A percentile compares a stretch with the other conserved stretches of the same genome.
Evolutionary conservation across 2,113 vertebrate species (phyloP).

Genomic region (Megaleporinus macrocephalus): DNA sequence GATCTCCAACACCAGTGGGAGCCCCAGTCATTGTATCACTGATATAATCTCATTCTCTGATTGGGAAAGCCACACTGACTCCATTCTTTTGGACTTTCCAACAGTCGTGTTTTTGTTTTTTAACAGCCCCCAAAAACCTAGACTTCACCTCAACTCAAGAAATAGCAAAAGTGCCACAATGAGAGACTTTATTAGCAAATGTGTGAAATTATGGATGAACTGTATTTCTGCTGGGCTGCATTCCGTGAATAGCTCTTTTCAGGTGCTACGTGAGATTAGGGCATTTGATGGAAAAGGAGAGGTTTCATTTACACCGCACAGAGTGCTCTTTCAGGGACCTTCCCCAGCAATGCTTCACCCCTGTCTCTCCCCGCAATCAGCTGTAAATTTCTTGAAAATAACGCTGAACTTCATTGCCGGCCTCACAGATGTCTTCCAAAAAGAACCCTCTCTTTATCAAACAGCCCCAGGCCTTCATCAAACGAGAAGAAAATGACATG

Average conservation of each 20-base stretch:
- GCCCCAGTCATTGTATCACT: neutral
- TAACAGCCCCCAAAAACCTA: neutral
- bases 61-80: constrained; percentile 10
- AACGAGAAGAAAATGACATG: neutral
- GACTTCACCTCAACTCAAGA: neutral
- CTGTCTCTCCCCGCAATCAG: constrained; percentile 47
- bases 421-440: neutral
- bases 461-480: neutral
- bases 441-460: neutral
- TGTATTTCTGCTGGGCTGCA: constrained; percentile 43
- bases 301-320: constrained; percentile 61
- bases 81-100: constrained; percentile 4
- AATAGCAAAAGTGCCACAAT: neutral
- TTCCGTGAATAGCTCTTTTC: constrained; percentile 60
- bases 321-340: constrained; percentile 54
- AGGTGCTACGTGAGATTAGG: constrained; percentile 52
- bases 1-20: neutral
- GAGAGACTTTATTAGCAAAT: constrained; percentile 39
- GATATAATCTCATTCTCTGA: neutral
- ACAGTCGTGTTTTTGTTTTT: neutral
- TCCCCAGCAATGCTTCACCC: constrained; percentile 42
- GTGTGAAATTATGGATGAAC: constrained; percentile 54
- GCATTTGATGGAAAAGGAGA: constrained; percentile 42
- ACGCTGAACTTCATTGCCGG: neutral
- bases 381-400: constrained; percentile 40